Evolutionary conservation across 2,888 invertebrate species (phyloP), one percentile per base, ranked within the genome.

Genomic region (Habroteleia sp.): DNA sequence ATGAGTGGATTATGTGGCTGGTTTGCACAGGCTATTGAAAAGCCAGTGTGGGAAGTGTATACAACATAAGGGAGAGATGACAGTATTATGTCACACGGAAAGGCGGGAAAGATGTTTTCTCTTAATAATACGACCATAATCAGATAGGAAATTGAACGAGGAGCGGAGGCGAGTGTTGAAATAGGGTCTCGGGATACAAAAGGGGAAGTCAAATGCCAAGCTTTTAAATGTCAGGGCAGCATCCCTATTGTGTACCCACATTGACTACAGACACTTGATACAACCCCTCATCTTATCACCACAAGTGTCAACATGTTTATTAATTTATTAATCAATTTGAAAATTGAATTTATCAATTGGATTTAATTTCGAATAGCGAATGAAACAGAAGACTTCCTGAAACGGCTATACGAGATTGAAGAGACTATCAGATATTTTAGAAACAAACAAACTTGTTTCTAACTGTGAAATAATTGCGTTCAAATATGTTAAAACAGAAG

Each of bases 11-110:
- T 71, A 25, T 46, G 39, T 2, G 29, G 42, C 35, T 54, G 29
- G 62, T 44, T 71, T 62, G 48, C 39, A 48, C 16, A 54, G 37
- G 58, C 76, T 69, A 80, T 80, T 75, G 79, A 79, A 76, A 77
- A 54, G 58, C 13, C 52, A 76, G 78, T 84, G 85, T 85, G 86
- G 84, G 86, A 87, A 86, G 83, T 82, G 81, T 76, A 84, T 73
- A 85, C 83, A 85, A 65, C 74, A 58, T 63, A 48, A 50, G 73
- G 74, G 69, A 54, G 75, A 65, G 77, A 79, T 77, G 79, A 80
- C 74, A 62, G 77, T 71, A 78, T 82, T 80, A 79, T 82, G 79
- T 82, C 79, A 81, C 77, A 80, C 83, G 82, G 77, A 78, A 81
- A 82, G 82, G 77, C 80, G 74, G 81, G 56, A 44, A 80, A 82